Evolutionary conservation across 2,113 vertebrate species (phyloP).

Genomic region (Perca fluviatilis): DNA sequence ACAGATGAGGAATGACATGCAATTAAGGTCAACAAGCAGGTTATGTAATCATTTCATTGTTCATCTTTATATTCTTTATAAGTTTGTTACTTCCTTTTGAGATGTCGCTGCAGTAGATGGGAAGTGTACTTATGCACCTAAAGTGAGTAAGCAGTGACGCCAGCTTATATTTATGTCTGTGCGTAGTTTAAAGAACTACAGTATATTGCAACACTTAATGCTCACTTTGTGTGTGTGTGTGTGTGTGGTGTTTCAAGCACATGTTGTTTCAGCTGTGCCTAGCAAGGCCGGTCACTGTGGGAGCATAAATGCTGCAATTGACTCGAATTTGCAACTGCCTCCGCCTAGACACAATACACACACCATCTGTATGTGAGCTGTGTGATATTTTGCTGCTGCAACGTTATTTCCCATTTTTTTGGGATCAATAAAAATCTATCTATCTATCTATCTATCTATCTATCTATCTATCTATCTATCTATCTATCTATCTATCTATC

Average conservation of each 20-base stretch:
- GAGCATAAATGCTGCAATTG: constrained; percentile 46
- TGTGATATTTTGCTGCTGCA: too few species aligned
- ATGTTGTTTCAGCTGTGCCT: constrained; percentile 64
- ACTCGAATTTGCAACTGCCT: constrained; percentile 50
- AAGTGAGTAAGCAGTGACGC: neutral
- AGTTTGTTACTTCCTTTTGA: neutral
- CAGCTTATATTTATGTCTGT: neutral
- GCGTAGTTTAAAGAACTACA: neutral
- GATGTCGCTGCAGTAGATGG: neutral
- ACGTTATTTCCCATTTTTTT: too few species aligned
- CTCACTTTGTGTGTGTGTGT: constrained; percentile 13
- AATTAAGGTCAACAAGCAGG: neutral
- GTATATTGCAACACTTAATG: neutral
- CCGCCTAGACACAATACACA: constrained; percentile 31
- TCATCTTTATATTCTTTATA: neutral
- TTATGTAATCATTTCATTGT: neutral
- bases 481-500: too few species aligned
- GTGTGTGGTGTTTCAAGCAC: constrained; percentile 9
- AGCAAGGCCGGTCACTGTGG: constrained; percentile 43
- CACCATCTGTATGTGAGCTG: too few species aligned
- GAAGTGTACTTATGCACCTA: neutral
- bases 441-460: too few species aligned
- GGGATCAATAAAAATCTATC: too few species aligned
- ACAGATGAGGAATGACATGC: neutral
- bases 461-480: too few species aligned